phyloP scores from a whole-genome alignment of 2,888 invertebrate species.

The Cloeon dipterum region DNA sequence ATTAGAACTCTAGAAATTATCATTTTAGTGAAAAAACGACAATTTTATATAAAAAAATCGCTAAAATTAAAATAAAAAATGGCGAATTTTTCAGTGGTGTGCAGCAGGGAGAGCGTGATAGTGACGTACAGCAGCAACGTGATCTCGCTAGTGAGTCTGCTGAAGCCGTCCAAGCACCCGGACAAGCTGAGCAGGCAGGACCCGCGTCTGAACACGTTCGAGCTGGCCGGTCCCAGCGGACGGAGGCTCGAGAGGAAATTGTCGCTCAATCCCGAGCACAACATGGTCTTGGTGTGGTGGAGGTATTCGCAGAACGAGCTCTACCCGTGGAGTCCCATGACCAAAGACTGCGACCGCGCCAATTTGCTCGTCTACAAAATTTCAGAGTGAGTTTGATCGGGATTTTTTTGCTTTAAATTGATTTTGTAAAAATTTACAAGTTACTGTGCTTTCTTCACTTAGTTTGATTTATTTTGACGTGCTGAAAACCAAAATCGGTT shows the following conservation, averaged over 20 bases:
- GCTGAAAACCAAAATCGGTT: too few species aligned
- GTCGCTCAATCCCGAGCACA: conserved; percentile 23
- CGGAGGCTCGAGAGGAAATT: conserved; percentile 28
- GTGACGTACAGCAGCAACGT: conserved; percentile 44
- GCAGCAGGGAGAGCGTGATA: conserved; percentile 40
- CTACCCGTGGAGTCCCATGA: conserved; percentile 78
- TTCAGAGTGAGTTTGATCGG: conserved; percentile 27
- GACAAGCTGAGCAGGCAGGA: conserved; percentile 41
- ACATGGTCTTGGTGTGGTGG: conserved; percentile 62
- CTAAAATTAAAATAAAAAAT: conserved; percentile 1
- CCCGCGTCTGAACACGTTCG: conserved; percentile 34
- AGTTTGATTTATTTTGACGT: too few species aligned
- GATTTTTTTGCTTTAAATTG: conserved; percentile 6
- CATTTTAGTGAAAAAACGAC: not conserved
- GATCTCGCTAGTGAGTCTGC: conserved; percentile 41
- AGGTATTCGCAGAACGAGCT: conserved; percentile 63
- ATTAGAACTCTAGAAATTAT: too few species aligned
- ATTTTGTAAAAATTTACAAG: not conserved
- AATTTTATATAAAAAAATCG: not conserved
- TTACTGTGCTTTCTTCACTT: not conserved
- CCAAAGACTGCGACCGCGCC: conserved; percentile 63
- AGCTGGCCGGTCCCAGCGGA: conserved; percentile 28
- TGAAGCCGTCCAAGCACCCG: conserved; percentile 29
- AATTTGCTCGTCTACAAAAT: conserved; percentile 66
- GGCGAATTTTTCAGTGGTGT: conserved; percentile 31